Base-by-base conservation (phyloP, 2,797 vertebrate species). In the Tinamus major region DNA sequence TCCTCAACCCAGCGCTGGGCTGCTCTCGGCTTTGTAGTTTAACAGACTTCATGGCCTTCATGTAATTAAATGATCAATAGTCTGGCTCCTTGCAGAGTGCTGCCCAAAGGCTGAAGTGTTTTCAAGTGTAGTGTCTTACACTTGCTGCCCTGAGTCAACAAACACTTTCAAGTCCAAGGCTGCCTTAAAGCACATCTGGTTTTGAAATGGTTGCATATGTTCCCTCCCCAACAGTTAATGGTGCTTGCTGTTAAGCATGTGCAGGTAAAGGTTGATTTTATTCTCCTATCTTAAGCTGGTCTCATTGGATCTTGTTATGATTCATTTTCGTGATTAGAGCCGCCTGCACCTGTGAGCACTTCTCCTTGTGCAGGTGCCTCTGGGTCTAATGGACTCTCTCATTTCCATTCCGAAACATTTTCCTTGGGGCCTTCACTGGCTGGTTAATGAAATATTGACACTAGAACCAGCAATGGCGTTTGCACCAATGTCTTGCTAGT, bases 271-370 rank as follows among this genome's bases (percentile, higher is more conserved):
- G 3, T 10, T 56, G 24, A 65, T 31, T 89, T 48, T 31, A 6
- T 56, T 42, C 39, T 53, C 46, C 41, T 53, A 2, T 42, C 37
- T 72, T 56, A 39, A 41, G 3, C 59, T 41, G 49, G 10, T 65
- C n/a, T 67, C 23, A 13, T 3, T 78, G n/a, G 26, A 53, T 58
- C 29, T 31, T 42, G 10, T 24, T 68, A 16, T 9, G 48, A 35
- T 59, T 20, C 13, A 53, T 44, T 20, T 11, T 7, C 6, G 26
- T 16, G 41, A 23, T 88, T 39, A 53, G 59, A 53, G 26, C 33
- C 2, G 6, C 62, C 33, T 4, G 48, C 33, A 41, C n/a, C 77
- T 41, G 46, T 0, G 2, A 27, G 33, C 11, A 6, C 21, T 71
- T 62, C 26, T 37, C 19, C 53, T 44, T 55, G n/a, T 46, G 14